These are phyloP conservation scores for Germaria angustata DNA, from an alignment of 2,888 invertebrate genomes.

Conservation along the genomic window DNA sequence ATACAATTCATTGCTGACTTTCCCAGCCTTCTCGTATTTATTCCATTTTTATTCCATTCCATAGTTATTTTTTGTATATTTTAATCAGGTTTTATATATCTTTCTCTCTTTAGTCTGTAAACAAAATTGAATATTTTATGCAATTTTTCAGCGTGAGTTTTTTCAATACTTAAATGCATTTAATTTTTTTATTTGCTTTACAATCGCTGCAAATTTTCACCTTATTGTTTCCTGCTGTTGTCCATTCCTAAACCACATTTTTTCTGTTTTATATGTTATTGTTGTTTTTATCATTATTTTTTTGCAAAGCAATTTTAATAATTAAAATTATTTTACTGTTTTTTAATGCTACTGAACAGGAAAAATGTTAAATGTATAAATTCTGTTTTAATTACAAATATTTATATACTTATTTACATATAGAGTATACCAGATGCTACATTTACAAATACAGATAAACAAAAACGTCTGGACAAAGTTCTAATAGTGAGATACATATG, in stretches of 20 bases:
- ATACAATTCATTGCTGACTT: background rate
- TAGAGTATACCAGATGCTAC: background rate
- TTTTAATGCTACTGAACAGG: background rate
- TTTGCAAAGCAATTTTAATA: slow-evolving; percentile 57
- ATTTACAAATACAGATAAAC: background rate
- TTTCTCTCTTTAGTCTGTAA: background rate
- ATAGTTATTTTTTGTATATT: slow-evolving; percentile 14
- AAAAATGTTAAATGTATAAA: slow-evolving; percentile 3
- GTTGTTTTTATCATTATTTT: slow-evolving; percentile 56
- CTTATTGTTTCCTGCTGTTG: slow-evolving; percentile 10
- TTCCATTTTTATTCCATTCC: too few species aligned
- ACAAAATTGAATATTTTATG: background rate
- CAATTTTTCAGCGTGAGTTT: slow-evolving; percentile 26
- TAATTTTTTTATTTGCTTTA: slow-evolving; percentile 13
- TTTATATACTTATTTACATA: background rate
- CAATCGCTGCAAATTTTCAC: slow-evolving; percentile 1
- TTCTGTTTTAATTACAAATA: slow-evolving; percentile 23
- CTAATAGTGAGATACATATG: background rate
- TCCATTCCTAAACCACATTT: background rate
- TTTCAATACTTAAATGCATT: slow-evolving; percentile 18
- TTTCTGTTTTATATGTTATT: slow-evolving; percentile 2
- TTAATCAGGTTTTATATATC: slow-evolving; percentile 23
- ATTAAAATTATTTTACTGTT: slow-evolving; percentile 54
- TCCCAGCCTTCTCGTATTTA: background rate
- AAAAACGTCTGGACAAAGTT: slow-evolving; percentile 4